phyloP scores from a whole-genome alignment of 2,797 vertebrate genomes.

The Gadopsis bispinosus region DNA sequence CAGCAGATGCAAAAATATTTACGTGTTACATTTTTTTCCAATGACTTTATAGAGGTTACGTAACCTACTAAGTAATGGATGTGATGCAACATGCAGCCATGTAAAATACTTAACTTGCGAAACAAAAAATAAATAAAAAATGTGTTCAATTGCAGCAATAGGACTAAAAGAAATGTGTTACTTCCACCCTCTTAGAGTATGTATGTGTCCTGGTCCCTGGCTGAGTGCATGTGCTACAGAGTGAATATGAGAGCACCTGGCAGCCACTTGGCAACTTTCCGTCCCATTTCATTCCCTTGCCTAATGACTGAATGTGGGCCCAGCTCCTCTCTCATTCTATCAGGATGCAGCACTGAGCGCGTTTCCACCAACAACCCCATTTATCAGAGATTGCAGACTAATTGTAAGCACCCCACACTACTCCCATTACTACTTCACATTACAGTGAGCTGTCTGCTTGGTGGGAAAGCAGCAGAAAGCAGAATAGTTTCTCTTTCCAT shows the following conservation, averaged over 20 bases:
- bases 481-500: neutral
- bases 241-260: constrained; percentile 69
- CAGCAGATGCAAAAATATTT: constrained; percentile 18
- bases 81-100: neutral
- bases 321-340: constrained; percentile 71
- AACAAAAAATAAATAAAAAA: neutral
- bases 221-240: constrained; percentile 45
- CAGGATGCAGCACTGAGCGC: constrained; percentile 70
- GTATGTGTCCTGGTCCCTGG: constrained; percentile 31
- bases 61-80: neutral
- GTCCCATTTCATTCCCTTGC: constrained; percentile 72
- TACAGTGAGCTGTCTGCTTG: constrained; percentile 46
- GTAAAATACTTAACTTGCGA: neutral
- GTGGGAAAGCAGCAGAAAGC: constrained; percentile 29
- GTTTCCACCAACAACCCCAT: constrained; percentile 72
- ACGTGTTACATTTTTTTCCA: neutral
- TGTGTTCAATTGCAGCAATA: constrained; percentile 26
- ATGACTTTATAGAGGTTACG: neutral
- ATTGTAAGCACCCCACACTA: constrained; percentile 70
- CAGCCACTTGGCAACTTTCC: constrained; percentile 75
- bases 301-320: constrained; percentile 69
- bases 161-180: constrained; percentile 42
- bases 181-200: constrained; percentile 23
- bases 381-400: constrained; percentile 77
- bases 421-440: constrained; percentile 65